Evolutionary conservation across 1,140 invertebrate species (phyloP).

Genomic region (Monochamus saltuarius): DNA sequence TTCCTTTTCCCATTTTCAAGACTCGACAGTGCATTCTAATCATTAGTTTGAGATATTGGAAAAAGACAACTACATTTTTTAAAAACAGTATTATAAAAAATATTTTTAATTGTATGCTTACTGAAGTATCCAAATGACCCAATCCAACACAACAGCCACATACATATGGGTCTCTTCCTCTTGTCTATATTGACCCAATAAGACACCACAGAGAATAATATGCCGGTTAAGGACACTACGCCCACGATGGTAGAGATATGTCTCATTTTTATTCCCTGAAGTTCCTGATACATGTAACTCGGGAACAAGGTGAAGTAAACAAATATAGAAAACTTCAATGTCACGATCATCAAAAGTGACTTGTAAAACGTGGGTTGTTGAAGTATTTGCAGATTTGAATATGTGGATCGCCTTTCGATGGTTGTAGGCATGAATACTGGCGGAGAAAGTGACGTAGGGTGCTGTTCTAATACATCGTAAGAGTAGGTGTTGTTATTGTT

Average conservation of each 20-base stretch:
- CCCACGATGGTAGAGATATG: constrained; percentile 29
- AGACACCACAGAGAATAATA: constrained; percentile 32
- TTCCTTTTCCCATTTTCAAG: too few species aligned
- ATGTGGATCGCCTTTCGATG: constrained; percentile 1
- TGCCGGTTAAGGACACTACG: constrained; percentile 23
- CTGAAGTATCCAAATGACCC: constrained; percentile 42
- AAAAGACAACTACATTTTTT: too few species aligned
- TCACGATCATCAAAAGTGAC: constrained; percentile 40
- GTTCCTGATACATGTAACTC: constrained; percentile 37
- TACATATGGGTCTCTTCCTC: constrained; percentile 31
- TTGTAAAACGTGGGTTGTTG: constrained; percentile 45
- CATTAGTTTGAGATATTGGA: too few species aligned
- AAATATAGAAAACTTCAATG: constrained; percentile 43
- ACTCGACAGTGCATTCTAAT: too few species aligned
- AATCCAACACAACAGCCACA: constrained; percentile 39
- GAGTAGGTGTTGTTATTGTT: constrained; percentile 45
- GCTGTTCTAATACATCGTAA: constrained; percentile 33
- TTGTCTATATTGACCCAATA: constrained; percentile 38
- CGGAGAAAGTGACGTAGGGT: neutral
- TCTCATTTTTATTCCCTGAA: constrained; percentile 15
- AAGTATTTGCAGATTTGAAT: constrained; percentile 28
- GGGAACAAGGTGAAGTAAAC: constrained; percentile 42
- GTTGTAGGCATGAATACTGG: constrained; percentile 34
- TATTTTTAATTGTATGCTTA: constrained; percentile 24
- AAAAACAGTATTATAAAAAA: too few species aligned